A percentile compares a stretch with the other conserved stretches of the same genome.
Evolutionary conservation across 1,140 invertebrate species (phyloP).

Genomic region (Drosophila prosaltans): DNA sequence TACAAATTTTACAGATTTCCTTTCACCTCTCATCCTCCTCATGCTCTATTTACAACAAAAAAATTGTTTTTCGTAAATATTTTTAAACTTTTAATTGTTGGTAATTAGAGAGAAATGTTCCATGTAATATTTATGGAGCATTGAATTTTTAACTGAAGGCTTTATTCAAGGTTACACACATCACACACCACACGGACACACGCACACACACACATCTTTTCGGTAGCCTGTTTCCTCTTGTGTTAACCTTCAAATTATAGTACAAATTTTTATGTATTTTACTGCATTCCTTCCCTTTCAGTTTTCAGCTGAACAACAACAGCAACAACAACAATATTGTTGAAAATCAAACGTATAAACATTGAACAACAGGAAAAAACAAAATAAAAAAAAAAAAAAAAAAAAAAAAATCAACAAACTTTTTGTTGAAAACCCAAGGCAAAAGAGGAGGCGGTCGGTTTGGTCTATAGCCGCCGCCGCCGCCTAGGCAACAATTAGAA

Average conservation of each 20-base stretch:
- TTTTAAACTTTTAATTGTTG: neutral
- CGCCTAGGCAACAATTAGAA: slow-evolving; percentile 3
- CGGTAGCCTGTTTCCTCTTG: neutral
- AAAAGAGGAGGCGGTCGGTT: neutral
- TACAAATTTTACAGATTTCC: no score
- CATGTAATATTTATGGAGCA: neutral
- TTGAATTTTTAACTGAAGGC: neutral
- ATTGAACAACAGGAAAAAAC: neutral
- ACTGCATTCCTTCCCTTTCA: neutral
- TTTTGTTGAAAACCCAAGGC: neutral
- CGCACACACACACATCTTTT: neutral
- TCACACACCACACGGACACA: neutral
- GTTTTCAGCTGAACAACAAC: no score
- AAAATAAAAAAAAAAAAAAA: neutral
- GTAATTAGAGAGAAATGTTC: neutral
- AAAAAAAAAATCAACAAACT: neutral
- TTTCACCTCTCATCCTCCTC: no score
- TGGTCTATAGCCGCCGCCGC: neutral
- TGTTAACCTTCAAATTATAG: slow-evolving; percentile 1
- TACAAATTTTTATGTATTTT: neutral
- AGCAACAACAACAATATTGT: neutral
- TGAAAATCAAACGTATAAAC: slow-evolving; percentile 2
- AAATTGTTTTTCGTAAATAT: neutral
- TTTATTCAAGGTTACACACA: neutral
- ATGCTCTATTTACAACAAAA: no score